Evolutionary conservation across 2,113 vertebrate species (phyloP).

Genomic region (Nothocercus nigrocapillus): DNA sequence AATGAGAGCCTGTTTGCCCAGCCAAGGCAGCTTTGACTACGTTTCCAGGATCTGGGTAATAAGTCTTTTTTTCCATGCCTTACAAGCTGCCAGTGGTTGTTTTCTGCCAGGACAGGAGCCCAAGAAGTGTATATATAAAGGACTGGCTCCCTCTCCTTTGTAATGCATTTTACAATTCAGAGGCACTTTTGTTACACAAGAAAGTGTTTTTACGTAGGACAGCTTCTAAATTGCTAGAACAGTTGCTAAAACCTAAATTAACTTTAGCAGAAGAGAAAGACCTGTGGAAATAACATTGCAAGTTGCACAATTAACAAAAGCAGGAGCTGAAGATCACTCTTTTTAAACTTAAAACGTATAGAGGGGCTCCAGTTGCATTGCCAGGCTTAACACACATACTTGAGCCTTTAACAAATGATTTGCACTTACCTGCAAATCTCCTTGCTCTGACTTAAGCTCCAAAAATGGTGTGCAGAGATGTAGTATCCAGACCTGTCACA

Average conservation of each 20-base stretch:
- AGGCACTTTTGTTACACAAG: constrained; percentile 16
- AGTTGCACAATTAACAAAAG: not conserved
- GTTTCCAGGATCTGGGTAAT: constrained; percentile 9
- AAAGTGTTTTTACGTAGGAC: constrained; percentile 33
- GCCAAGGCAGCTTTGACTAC: not conserved
- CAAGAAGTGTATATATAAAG: not conserved
- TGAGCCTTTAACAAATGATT: not conserved
- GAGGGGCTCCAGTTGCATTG: not conserved
- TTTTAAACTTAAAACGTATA: not conserved
- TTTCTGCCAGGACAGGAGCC: constrained; percentile 46
- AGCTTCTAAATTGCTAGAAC: constrained; percentile 23
- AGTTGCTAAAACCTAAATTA: constrained; percentile 45
- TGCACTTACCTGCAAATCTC: not conserved
- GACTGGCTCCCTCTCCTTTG: constrained; percentile 24
- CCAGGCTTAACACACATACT: not conserved
- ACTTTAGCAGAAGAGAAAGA: not conserved
- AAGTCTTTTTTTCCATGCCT: constrained; percentile 36
- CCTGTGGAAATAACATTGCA: not conserved
- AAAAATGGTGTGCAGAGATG: not conserved
- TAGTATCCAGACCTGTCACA: not conserved
- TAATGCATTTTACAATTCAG: constrained; percentile 37
- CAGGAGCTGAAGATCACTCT: not conserved
- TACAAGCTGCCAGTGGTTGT: constrained; percentile 15
- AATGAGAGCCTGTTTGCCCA: not conserved
- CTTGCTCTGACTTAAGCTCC: not conserved